Base-by-base conservation (phyloP, 2,797 vertebrate genomes). In the Microhierax caerulescens region DNA sequence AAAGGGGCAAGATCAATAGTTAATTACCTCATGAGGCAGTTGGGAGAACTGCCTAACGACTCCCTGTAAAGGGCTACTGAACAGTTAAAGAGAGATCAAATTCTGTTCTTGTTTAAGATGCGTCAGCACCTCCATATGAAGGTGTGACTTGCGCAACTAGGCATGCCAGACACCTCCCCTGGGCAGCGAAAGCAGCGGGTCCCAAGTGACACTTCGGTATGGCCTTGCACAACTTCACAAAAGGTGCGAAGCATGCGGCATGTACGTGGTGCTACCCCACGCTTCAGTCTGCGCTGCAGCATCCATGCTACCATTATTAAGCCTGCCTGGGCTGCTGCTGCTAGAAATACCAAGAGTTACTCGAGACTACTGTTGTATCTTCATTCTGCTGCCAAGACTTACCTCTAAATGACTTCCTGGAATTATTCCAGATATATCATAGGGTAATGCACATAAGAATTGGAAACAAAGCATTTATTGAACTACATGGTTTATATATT, bases 291-390 rank as follows among this genome's bases (percentile, higher is more conserved):
- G 24, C 50, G 0, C 36, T 1, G 28, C 47, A 43, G 37, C 51
- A 7, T 3, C 4, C 0, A 1, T 2, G 24, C 57, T 30, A 7
- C 37, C 4, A 1, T 15, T 7, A 11, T 2, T 0, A 9, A 17
- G 16, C 27, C 64, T 13, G n/a, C 5, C 39, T 10, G 32, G 22
- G 39, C 57, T 54, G 47, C 68, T 54, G 73, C 34, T 22, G 43
- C 2, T 0, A 9, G 27, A 32, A 7, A 14, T 13, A 53, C 64
- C 22, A 7, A 0, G 1, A n/a, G 23, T 5, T 48, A 32, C 36
- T 25, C 68, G 17, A 16, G 24, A 6, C 13, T 68, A 7, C 57
- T 37, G 10, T 1, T 57, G 18, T 7, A 10, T 27, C 57, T 65
- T 37, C n/a, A 10, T 54, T 59, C 43, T 84, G 32, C 48, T 86